phyloP scores from a whole-genome alignment of 2,113 vertebrate species.

The Dromaius novaehollandiae region DNA sequence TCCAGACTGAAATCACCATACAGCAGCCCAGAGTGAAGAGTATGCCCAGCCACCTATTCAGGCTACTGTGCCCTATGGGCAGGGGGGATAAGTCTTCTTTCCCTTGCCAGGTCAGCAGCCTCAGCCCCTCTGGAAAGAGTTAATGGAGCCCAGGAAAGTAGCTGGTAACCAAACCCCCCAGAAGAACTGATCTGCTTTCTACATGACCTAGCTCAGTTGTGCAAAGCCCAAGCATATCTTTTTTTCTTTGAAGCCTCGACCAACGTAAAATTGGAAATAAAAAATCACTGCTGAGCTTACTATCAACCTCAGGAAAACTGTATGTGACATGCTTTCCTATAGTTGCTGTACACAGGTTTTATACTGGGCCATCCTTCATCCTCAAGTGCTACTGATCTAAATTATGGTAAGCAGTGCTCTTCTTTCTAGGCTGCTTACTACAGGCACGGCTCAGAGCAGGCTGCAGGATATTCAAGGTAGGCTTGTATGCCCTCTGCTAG shows the following conservation, averaged over 20 bases:
- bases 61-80: background rate
- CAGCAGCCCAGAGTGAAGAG: background rate
- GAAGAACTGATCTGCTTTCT: background rate
- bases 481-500: background rate
- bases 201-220: background rate
- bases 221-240: background rate
- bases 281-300: background rate
- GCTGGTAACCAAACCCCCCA: background rate
- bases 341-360: background rate
- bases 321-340: background rate
- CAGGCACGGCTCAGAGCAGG: background rate
- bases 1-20: background rate
- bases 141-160: background rate
- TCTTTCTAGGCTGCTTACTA: background rate
- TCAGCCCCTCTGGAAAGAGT: background rate
- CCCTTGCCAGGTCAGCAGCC: background rate
- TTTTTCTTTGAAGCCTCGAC: background rate
- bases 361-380: background rate
- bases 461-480: background rate
- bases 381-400: background rate
- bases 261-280: background rate
- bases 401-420: rapidly evolving
- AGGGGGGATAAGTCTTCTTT: background rate
- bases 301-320: background rate
- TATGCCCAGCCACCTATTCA: background rate